Evolutionary conservation across 2,888 invertebrate species (phyloP), one percentile per base, ranked within the genome.

Genomic region (Volucella bombylans): DNA sequence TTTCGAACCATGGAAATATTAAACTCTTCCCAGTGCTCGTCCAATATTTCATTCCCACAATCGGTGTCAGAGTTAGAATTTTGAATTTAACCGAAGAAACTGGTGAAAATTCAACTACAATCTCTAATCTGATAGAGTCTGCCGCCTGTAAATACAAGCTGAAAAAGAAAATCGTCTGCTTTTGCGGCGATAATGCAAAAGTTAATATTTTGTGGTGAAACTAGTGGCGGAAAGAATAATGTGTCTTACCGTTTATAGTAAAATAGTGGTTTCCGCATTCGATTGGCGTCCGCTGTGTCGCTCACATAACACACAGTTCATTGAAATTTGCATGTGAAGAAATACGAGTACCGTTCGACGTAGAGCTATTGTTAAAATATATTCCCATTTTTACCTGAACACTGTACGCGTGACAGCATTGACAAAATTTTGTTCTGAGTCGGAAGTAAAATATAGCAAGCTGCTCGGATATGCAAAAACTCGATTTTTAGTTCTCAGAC

Each of bases 161-260:
- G 18, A 18, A 18, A 1, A 18, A 18, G 18, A 18, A 18, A 18
- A 18, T 18, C 1, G 9, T 57, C 12, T 1, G 11, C 18, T 45
- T 43, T 11, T 55, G 64, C 12, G 64, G 18, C 15, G 71, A 86
- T 59, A 86, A 81, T 69, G 82, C 74, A 47, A 49, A 82, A 59
- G 61, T 59, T 23, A 82, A 86, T 79, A n/a, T 86, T 82, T 71
- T 78, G 71, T 61, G 71, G 67, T 45, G 61, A 65, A 52, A 71
- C 64, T 38, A 52, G 67, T 39, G 68, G 67, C 41, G 68, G 79
- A 14, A 14, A 78, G 49, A 86, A 82, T n/a, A 49, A 62, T 49
- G 49, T n/a, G 15, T 45, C 18, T 43, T 18, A 43, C 18, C 6
- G 45, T 9, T 23, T 43, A n/a, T n/a, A n/a, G n/a, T n/a, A 18